Base-by-base conservation (phyloP, 2,797 vertebrate genomes). In the Neoniphon sammara region DNA sequence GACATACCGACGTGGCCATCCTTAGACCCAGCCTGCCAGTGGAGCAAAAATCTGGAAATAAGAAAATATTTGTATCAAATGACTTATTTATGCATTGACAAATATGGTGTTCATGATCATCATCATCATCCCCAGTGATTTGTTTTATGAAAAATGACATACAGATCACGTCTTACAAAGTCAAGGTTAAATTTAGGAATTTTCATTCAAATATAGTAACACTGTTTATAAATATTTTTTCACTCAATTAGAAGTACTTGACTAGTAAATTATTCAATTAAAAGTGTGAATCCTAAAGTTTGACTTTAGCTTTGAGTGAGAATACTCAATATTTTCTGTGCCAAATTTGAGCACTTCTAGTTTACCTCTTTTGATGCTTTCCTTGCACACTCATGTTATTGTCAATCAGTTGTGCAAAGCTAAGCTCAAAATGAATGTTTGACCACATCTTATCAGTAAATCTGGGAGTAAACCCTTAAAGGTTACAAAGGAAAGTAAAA, bases 311-410 rank as follows among this genome's bases (percentile, higher is more conserved):
- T 66, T 36, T n/a, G 21, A 2, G 30, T 25, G 31, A 18, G 30
- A 47, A 39, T 59, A 39, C 4, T 53, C 1, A 49, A 34, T 11
- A 65, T 53, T 27, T 36, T 68, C 11, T 54, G 2, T 21, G 18
- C 23, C 47, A 36, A 7, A 58, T 36, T 18, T 15, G 14, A 36
- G 6, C 36, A 31, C 20, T 21, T 6, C 2, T 6, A 23, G 7
- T 50, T 50, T 12, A n/a, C 5, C 42, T 65, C 21, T 53, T 44
- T 52, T 5, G 5, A 46, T 68, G 11, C 36, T 14, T 5, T 39
- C 21, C 34, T 55, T 60, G 3, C 25, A 66, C 46, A 52, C 34
- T 69, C 64, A n/a, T n/a, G n/a, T n/a, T n/a, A 15, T 59, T 42
- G 5, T 61, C 12, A 70, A 3, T 6, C 1, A 57, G 27, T 64